These are phyloP conservation scores for fruit fly (Drosophila melanogaster) DNA, from an alignment of 1,140 invertebrate genomes.

Conservation along the genomic window DNA sequence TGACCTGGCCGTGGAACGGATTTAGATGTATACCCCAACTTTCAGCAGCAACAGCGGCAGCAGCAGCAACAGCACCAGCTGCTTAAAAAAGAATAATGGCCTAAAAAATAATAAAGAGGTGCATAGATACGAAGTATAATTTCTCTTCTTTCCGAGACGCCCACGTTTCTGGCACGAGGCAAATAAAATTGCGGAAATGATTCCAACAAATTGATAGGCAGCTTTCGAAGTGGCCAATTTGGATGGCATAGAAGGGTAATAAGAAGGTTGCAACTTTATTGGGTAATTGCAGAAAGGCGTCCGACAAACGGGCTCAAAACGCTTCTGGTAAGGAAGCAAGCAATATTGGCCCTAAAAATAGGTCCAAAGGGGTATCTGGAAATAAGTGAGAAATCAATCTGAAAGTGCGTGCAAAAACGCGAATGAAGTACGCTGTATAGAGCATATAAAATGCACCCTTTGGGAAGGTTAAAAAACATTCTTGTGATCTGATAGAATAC, in stretches of 20 bases:
- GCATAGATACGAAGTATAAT: constrained; percentile 42
- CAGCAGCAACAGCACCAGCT: constrained; percentile 37
- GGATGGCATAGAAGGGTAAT: constrained; percentile 13
- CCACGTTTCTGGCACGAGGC: constrained; percentile 72
- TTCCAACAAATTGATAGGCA: constrained; percentile 80
- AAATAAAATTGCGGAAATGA: constrained; percentile 82
- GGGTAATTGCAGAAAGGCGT: constrained; percentile 57
- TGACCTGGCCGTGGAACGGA: constrained; percentile 74
- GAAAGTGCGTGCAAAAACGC: not conserved
- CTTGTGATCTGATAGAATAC: not conserved
- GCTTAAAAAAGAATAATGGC: constrained; percentile 66
- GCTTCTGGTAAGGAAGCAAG: constrained; percentile 9
- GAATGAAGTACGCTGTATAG: not conserved
- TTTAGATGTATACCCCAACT: constrained; percentile 64
- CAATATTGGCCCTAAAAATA: not conserved
- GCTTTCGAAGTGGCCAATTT: constrained; percentile 33
- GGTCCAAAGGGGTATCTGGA: not conserved
- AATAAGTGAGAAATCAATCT: not conserved
- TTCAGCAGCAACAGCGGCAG: constrained; percentile 8
- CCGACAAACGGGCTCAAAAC: constrained; percentile 19
- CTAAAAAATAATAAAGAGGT: constrained; percentile 23
- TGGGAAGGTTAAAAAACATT: not conserved
- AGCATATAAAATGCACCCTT: not conserved
- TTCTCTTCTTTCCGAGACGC: constrained; percentile 46
- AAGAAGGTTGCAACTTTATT: constrained; percentile 32